Evolutionary conservation across 2,888 invertebrate genomes (phyloP).

Genomic region (Chrysolina haemoptera): DNA sequence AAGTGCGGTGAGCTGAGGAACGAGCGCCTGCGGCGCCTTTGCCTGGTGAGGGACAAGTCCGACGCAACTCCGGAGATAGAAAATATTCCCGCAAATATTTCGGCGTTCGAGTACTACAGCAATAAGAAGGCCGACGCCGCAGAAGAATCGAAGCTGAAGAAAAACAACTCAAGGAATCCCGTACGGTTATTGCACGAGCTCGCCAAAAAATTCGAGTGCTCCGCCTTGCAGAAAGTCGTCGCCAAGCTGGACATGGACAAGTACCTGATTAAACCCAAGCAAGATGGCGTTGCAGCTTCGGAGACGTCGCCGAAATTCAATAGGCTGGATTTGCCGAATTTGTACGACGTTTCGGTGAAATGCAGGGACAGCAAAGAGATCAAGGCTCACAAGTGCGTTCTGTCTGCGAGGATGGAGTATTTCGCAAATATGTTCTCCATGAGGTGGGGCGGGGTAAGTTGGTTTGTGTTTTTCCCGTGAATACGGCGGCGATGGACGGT

Average conservation of each 20-base stretch:
- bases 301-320: constrained; percentile 47
- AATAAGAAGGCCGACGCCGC: constrained; percentile 45
- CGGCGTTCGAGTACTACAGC: constrained; percentile 72
- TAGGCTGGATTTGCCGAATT: constrained; percentile 57
- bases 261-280: constrained; percentile 51
- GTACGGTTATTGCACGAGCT: constrained; percentile 74
- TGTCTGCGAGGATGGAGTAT: constrained; percentile 87
- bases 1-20: constrained; percentile 71
- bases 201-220: constrained; percentile 73
- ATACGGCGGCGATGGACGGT: too few relatives aligned
- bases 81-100: constrained; percentile 61
- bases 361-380: constrained; percentile 68
- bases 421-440: constrained; percentile 88
- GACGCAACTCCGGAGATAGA: constrained; percentile 34
- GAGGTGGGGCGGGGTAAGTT: constrained; percentile 81
- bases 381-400: constrained; percentile 85
- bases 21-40: constrained; percentile 53
- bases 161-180: constrained; percentile 69
- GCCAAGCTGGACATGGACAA: constrained; percentile 67
- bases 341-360: constrained; percentile 66
- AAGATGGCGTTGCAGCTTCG: constrained; percentile 38
- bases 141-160: constrained; percentile 43
- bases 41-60: constrained; percentile 46
- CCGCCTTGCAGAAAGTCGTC: constrained; percentile 71
- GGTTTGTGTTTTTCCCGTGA: neutral